Conservation (phyloP, 2,113 vertebrate species). For the Daphoenositta chrysoptera region DNA sequence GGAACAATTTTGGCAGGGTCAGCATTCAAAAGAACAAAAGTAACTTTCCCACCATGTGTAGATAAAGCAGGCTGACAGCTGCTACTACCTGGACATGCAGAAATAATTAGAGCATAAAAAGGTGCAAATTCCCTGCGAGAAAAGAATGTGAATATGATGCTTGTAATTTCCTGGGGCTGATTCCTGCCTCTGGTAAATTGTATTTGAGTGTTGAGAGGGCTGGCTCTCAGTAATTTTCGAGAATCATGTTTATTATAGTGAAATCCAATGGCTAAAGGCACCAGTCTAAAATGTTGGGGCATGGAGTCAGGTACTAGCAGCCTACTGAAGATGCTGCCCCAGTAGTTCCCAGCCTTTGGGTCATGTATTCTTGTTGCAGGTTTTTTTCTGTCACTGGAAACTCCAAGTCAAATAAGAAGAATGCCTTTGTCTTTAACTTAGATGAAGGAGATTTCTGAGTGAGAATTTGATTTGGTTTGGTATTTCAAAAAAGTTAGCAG, state of each 20-base stretch:
- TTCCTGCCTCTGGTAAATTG: not conserved
- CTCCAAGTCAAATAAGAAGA: not conserved
- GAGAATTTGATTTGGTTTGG: not conserved
- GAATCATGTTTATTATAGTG: not conserved
- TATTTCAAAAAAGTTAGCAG: not conserved
- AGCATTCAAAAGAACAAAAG: not conserved
- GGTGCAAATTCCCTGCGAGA: not conserved
- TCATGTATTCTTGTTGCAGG: not conserved
- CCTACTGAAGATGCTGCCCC: not conserved
- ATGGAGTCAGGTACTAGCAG: not conserved
- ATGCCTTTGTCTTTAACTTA: not conserved
- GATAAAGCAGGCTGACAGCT: slow-evolving; percentile 31
- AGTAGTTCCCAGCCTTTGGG: not conserved
- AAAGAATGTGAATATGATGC: not conserved
- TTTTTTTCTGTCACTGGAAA: not conserved
- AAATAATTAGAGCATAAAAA: slow-evolving; percentile 25
- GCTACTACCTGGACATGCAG: not conserved
- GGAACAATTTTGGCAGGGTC: not conserved
- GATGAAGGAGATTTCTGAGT: not conserved
- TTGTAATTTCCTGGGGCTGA: not conserved
- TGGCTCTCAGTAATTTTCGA: not conserved
- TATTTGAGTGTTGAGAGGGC: not conserved
- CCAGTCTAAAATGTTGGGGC: not conserved
- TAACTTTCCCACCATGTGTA: not conserved
- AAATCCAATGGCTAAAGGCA: not conserved